These are phyloP conservation scores for Brienomyrus longianalis DNA, from an alignment of 2,113 vertebrate genomes.

Conservation along the genomic window DNA sequence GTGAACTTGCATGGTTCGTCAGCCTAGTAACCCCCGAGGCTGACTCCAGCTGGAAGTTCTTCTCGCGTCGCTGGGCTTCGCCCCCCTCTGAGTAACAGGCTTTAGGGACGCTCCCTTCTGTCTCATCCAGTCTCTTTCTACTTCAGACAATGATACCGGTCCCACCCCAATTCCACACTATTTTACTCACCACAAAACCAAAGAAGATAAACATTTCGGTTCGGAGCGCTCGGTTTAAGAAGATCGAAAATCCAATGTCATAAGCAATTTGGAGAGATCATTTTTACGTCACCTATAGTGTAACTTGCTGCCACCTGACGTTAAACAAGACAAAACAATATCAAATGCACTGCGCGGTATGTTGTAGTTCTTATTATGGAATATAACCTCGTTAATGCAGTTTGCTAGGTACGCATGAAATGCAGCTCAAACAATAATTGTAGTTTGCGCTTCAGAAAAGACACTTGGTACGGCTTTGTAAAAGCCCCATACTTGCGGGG, in stretches of 20 bases:
- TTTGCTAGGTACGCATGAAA: background rate
- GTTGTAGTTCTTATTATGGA: background rate
- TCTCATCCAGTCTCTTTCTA: background rate
- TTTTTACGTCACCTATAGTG: background rate
- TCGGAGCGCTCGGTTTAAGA: background rate
- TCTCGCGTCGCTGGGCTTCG: conserved; percentile 34
- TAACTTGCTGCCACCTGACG: background rate
- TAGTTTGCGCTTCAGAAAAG: background rate
- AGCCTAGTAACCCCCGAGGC: background rate
- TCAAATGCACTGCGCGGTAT: background rate
- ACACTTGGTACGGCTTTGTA: background rate
- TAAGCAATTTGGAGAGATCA: background rate
- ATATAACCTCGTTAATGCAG: background rate
- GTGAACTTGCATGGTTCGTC: background rate
- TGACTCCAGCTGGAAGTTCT: conserved; percentile 1
- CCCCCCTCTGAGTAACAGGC: conserved; percentile 30
- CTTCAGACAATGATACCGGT: background rate
- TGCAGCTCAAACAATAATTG: background rate
- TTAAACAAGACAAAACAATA: background rate
- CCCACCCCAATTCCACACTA: background rate
- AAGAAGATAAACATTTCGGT: background rate
- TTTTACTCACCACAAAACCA: background rate
- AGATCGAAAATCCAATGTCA: background rate
- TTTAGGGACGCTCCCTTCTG: conserved; percentile 31
- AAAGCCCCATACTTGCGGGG: conserved; percentile 15